Base-by-base conservation (phyloP, 1,140 invertebrate genomes). In the Temnothorax nylanderi region DNA sequence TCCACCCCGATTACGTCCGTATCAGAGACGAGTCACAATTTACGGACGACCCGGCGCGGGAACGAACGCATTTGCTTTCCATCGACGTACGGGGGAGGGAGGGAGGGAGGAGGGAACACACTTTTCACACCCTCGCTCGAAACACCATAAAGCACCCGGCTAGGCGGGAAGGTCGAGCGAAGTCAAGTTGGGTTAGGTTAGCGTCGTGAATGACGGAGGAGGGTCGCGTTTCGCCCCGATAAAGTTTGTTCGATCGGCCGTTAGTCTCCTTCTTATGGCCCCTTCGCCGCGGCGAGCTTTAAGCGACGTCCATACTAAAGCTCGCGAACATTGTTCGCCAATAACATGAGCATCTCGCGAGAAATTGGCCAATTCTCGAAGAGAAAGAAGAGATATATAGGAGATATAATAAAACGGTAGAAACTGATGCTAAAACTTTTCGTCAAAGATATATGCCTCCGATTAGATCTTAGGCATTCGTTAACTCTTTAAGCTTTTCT, bases 171-270 rank as follows among this genome's bases (percentile, higher is more conserved):
- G 88, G 88, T 89, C 87, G 87, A 80, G 75, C 60, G 76, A 86
- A 88, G 88, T 88, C 69, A 85, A 88, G 89, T 92, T 92, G 88
- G 88, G 87, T 92, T 92, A 92, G 90, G 90, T 91, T 92, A 88
- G 93, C 90, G 87, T 91, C 88, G 91, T 89, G 77, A 89, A 89
- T 80, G 85, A 89, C 77, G 54, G 65, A 87, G 85, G 88, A 93
- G 91, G 93, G 91, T 94, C 91, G 93, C 90, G 77, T 89, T 91
- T 92, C 88, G 88, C 90, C 91, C 88, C 91, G 91, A 92, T 93
- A 94, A 94, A 94, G 87, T 94, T 94, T 93, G 87, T 91, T 92
- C 93, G 93, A 93, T 94, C 93, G 92, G 85, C 88, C 92, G 93
- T 93, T 93, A 91, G 90, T 93, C 90, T 91, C 64, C 85, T 89